A percentile compares a stretch with the other conserved stretches of the same genome.
Conservation (phyloP, 2,113 vertebrate genomes). For the Engystomops pustulosus region DNA sequence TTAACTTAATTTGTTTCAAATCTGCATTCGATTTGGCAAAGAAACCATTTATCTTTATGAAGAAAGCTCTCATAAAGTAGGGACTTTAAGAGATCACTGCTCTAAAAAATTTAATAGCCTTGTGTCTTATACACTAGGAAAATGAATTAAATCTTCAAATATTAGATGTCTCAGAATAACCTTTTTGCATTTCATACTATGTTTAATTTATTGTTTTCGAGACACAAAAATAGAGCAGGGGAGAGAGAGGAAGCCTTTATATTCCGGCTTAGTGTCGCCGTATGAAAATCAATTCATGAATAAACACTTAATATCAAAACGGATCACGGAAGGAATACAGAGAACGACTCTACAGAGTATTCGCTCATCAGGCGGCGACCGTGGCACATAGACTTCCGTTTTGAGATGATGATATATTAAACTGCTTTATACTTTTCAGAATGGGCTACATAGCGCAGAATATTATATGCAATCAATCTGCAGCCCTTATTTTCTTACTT, state of each 20-base stretch:
- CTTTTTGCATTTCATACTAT: constrained; percentile 80
- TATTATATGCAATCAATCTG: neutral
- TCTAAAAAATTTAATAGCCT: constrained; percentile 87
- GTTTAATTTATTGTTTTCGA: constrained; percentile 79
- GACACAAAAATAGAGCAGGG: constrained; percentile 61
- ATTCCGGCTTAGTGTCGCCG: constrained; percentile 61
- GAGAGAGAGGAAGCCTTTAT: constrained; percentile 60
- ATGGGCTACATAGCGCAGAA: neutral
- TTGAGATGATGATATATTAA: neutral
- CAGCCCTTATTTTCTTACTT: neutral
- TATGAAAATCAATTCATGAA: constrained; percentile 61
- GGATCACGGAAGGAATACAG: neutral
- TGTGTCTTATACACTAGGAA: constrained; percentile 83
- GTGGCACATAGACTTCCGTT: neutral
- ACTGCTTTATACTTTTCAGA: neutral
- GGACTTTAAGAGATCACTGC: constrained; percentile 82
- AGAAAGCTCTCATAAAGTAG: constrained; percentile 86
- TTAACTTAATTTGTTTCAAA: constrained; percentile 90
- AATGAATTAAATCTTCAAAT: constrained; percentile 86
- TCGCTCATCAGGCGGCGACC: neutral
- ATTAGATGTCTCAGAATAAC: constrained; percentile 83
- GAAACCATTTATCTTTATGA: constrained; percentile 91
- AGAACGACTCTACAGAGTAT: neutral
- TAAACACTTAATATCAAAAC: constrained; percentile 40
- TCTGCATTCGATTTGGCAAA: constrained; percentile 90